Base-by-base conservation (phyloP, 2,113 vertebrate species). In the Thamnophis sirtalis region DNA sequence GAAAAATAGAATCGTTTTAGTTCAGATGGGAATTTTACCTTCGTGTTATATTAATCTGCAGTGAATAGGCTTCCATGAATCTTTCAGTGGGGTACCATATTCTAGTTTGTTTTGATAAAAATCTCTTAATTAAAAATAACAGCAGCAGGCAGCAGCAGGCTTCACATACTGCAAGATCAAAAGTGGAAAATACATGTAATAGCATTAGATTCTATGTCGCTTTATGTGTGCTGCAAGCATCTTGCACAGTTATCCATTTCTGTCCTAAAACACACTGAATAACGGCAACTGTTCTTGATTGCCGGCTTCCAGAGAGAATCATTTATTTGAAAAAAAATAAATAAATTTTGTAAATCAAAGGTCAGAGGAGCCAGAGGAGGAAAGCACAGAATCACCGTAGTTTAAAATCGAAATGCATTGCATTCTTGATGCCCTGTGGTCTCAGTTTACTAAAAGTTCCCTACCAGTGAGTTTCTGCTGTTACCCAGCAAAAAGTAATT, bases 371-470 rank as follows among this genome's bases (percentile, higher is more conserved):
- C 90, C 73, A 84, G 68, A n/a, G 94, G 68, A 43, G 95, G 94
- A 51, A 92, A 93, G 15, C 84, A 54, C 84, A 92, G 89, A 93
- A 94, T 96, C 93, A 93, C 89, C 92, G n/a, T 90, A 89, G 48
- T 94, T 95, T 93, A 88, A 96, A 95, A 95, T 93, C 87, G 89
- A 94, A 95, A 93, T 94, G 94, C 95, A 96, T 96, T 96, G 93
- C 90, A 94, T 90, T 96, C 91, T 94, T 96, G 96, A 95, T 88
- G 56, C 50, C 17, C 86, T 53, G 48, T 50, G 38, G 87, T 94
- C 5, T 28, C n/a, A 50, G 87, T 91, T 96, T 93, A 94, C 92
- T 33, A 38, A 88, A 92, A 92, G 68, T 93, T 94, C 84, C 92
- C 92, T 93, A 94, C 33, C 92, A 94, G 87, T 84, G 94, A 95